These are phyloP conservation scores for Drosophila kurseongensis DNA, from an alignment of 1,140 invertebrate species.

Conservation along the genomic window DNA sequence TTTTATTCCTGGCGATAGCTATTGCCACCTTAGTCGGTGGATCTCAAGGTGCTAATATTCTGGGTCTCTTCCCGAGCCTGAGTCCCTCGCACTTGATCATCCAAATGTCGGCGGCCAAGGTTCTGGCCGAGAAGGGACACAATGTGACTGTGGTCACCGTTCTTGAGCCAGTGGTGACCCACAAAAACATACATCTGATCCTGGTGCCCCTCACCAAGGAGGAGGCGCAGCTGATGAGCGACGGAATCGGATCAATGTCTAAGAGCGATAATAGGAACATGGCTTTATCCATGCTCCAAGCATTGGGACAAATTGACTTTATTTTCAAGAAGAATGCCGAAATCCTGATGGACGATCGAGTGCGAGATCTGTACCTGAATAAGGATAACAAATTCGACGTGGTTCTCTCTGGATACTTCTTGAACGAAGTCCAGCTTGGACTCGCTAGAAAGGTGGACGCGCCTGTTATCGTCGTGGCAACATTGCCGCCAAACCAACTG, in stretches of 20 bases:
- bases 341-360: not conserved
- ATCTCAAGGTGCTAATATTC: not conserved
- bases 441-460: conserved; percentile 1
- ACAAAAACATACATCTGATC: conserved; percentile 48
- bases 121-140: conserved; percentile 68
- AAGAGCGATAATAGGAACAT: conserved; percentile 1
- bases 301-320: not conserved
- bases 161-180: conserved; percentile 48
- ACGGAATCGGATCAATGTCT: not conserved
- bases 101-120: conserved; percentile 54
- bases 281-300: not conserved
- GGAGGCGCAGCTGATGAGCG: conserved; percentile 7
- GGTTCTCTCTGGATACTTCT: conserved; percentile 3
- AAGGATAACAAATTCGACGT: conserved; percentile 1
- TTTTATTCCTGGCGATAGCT: not conserved
- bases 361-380: not conserved
- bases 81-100: conserved; percentile 67
- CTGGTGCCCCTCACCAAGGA: conserved; percentile 24
- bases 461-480: not conserved
- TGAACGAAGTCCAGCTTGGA: conserved; percentile 2
- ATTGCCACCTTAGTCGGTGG: not conserved
- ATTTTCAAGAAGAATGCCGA: not conserved
- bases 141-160: conserved; percentile 66
- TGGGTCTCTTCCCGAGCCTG: conserved; percentile 2
- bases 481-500: not conserved